Conservation (phyloP, 2,797 vertebrate genomes). For the Sebastes oblongus region DNA sequence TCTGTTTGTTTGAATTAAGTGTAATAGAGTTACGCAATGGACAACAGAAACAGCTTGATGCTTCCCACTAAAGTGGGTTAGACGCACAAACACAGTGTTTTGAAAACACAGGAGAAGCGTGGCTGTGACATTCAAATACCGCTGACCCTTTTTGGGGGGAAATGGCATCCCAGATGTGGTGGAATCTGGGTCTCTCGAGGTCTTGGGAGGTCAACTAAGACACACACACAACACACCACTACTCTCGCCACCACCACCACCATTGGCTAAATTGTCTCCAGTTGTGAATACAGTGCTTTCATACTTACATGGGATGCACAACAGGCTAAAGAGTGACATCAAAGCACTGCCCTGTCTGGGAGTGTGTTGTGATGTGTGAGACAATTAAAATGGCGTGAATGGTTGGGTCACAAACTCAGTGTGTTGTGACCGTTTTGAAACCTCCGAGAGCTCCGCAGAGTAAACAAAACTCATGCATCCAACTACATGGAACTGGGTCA, state of each 20-base stretch:
- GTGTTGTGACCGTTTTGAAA: slow-evolving; percentile 33
- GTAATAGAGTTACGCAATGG: slow-evolving; percentile 61
- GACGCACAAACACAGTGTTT: slow-evolving; percentile 60
- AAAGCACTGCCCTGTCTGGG: slow-evolving; percentile 17
- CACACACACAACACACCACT: slow-evolving; percentile 13
- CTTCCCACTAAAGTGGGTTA: slow-evolving; percentile 71
- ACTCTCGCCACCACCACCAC: not conserved
- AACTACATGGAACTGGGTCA: slow-evolving; percentile 52
- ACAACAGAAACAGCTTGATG: slow-evolving; percentile 66
- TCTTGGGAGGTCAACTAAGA: slow-evolving; percentile 41
- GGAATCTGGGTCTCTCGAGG: slow-evolving; percentile 38
- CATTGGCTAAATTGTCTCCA: slow-evolving; percentile 33
- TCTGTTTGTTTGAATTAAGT: slow-evolving; percentile 66
- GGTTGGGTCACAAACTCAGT: slow-evolving; percentile 14
- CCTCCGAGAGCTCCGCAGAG: not conserved
- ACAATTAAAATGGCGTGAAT: slow-evolving; percentile 43
- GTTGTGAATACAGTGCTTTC: slow-evolving; percentile 41
- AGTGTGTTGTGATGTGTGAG: slow-evolving; percentile 41
- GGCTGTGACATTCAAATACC: slow-evolving; percentile 68
- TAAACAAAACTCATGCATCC: slow-evolving; percentile 46
- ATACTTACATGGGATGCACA: not conserved
- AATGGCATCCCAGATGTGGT: slow-evolving; percentile 68
- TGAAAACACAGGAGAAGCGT: slow-evolving; percentile 71
- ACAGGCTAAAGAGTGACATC: slow-evolving; percentile 20
- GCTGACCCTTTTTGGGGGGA: slow-evolving; percentile 63